Base-by-base conservation (phyloP, 1,140 invertebrate species). In the Ips typographus region DNA sequence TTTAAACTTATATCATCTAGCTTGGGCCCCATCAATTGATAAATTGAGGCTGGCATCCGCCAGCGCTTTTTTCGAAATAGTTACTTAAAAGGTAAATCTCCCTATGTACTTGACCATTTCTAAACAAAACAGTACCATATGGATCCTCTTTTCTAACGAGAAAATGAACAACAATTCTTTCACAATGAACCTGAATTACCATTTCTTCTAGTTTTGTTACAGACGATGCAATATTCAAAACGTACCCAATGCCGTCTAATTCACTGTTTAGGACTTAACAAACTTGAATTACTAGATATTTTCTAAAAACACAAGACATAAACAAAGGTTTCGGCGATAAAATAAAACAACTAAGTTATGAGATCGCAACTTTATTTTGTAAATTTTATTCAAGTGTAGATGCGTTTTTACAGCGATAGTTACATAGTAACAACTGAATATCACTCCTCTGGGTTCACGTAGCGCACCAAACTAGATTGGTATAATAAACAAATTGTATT, bases 381-480 rank as follows among this genome's bases (percentile, higher is more conserved):
- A 84, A 85, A 84, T 85, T 85, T 78, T 75, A 76, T 76, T 78
- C 72, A 77, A 75, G 76, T 76, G 77, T 80, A 66, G 76, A 79
- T 79, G 76, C 77, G 78, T 77, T 78, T 79, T 76, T 80, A 80
- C 83, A 85, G 82, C 82, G 80, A 58, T 83, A 85, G 84, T 86
- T 86, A 86, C 85, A 86, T 82, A 86, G 85, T 86, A 86, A 86
- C 85, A 84, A 85, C 84, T 81, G 81, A 80, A 80, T 76, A 22
- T 36, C 38, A 22, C 22, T 22, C 22, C 22, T 70, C 68, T 65
- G 68, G 47, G 43, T 38, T 59, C 53, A n/a, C 55, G 65, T 55
- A 4, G 4, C 56, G 62, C 62, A 62, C 42, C 42, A 60, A 65
- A 71, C 68, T n/a, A 52, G 40, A 38, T 41, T 4, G 5, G 36